Evolutionary conservation across 2,113 vertebrate species (phyloP).

Genomic region (Micronisus gabar): DNA sequence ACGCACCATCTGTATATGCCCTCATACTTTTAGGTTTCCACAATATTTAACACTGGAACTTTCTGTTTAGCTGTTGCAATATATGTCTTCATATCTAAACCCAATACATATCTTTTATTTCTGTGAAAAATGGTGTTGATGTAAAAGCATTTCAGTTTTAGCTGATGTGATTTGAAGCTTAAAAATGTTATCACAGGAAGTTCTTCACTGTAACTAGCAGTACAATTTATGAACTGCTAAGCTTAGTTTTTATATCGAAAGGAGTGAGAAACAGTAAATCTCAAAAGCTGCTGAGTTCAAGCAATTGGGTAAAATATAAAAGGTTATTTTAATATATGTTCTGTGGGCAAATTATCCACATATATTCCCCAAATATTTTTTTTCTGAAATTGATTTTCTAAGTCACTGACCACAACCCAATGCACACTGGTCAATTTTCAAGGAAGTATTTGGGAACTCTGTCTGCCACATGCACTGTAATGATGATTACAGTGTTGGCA

Average conservation of each 20-base stretch:
- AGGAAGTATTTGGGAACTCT: background rate
- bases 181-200: background rate
- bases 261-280: background rate
- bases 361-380: background rate
- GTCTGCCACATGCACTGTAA: background rate
- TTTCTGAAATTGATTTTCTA: background rate
- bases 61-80: background rate
- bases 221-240: background rate
- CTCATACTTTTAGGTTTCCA: background rate
- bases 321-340: background rate
- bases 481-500: background rate
- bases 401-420: background rate
- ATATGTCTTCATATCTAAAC: background rate
- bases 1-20: background rate
- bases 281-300: background rate
- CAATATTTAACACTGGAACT: background rate
- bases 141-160: background rate
- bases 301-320: background rate
- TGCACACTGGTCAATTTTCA: background rate
- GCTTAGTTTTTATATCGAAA: background rate
- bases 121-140: slow-evolving; percentile 10
- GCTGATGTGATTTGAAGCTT: background rate
- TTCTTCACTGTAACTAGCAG: background rate
- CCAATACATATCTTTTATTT: background rate
- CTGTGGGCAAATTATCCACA: background rate